These are phyloP conservation scores for Pyrochroa serraticornis DNA, from an alignment of 2,888 invertebrate species.

Conservation along the genomic window DNA sequence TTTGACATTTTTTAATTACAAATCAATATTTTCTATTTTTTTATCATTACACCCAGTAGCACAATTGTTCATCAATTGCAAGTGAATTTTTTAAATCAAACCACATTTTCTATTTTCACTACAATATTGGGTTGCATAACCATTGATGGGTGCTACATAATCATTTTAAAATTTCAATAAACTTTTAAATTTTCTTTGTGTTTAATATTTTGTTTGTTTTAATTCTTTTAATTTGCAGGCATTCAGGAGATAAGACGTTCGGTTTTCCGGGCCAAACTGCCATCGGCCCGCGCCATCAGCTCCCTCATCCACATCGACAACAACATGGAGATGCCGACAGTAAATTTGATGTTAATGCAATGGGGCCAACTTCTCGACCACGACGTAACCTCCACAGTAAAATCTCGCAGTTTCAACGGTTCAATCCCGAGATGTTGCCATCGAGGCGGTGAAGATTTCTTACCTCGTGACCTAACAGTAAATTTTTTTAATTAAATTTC, in stretches of 20 bases:
- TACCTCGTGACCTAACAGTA: conserved; percentile 69
- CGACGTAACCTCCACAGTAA: conserved; percentile 81
- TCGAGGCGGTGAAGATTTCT: conserved; percentile 65
- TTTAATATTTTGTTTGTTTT: too few species aligned
- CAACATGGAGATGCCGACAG: conserved; percentile 68
- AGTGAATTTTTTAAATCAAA: too few species aligned
- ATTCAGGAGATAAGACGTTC: conserved; percentile 65
- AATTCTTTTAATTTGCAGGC: too few species aligned
- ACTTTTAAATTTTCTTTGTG: too few species aligned
- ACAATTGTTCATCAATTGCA: too few species aligned
- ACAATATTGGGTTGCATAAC: too few species aligned
- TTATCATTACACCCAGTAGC: too few species aligned
- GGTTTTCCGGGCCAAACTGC: conserved; percentile 65
- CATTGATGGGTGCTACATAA: too few species aligned
- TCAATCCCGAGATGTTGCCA: conserved; percentile 80
- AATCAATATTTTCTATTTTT: too few species aligned
- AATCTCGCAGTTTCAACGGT: conserved; percentile 77
- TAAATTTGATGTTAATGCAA: conserved; percentile 85
- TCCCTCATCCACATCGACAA: conserved; percentile 69
- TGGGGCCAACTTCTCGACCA: conserved; percentile 93
- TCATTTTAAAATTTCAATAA: too few species aligned
- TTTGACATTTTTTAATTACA: too few species aligned
- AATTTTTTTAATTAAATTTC: conserved; percentile 34
- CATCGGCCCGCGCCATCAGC: conserved; percentile 80
- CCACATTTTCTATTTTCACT: too few species aligned